Percentiles rank a stretch among this genome's conserved stretches.
Conservation (phyloP, 1,140 invertebrate species). For the Bathynomus jamesi region DNA sequence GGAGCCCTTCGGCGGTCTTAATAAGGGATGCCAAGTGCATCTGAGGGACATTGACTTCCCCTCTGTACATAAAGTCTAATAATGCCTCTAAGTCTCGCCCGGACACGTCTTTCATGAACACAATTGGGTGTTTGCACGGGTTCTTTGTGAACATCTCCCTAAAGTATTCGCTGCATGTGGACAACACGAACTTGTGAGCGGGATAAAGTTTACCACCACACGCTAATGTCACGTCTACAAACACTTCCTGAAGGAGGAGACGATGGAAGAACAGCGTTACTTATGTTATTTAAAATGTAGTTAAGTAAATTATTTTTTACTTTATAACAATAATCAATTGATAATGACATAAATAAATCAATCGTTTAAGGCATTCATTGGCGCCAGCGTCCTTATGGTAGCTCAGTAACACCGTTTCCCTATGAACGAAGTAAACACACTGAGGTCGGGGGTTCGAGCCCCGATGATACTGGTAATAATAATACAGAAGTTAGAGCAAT, state of each 20-base stretch:
- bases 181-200: conserved; percentile 35
- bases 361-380: too few species aligned
- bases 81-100: conserved; percentile 41
- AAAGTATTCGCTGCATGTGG: conserved; percentile 37
- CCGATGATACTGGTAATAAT: too few species aligned
- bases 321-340: background rate
- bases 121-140: conserved; percentile 42
- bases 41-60: conserved; percentile 42
- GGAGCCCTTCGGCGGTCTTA: conserved; percentile 41
- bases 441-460: too few species aligned
- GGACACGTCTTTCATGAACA: conserved; percentile 39
- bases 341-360: background rate
- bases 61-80: conserved; percentile 43
- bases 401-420: too few species aligned
- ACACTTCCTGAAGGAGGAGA: conserved; percentile 30
- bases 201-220: conserved; percentile 35
- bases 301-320: too few species aligned
- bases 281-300: too few species aligned
- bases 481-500: too few species aligned
- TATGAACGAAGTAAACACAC: too few species aligned
- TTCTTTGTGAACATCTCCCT: conserved; percentile 39
- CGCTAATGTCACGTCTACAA: conserved; percentile 35
- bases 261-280: too few species aligned
- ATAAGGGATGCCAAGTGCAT: conserved; percentile 40
- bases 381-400: too few species aligned